Percentiles rank a stretch among this genome's conserved stretches.
These are phyloP conservation scores for Ceratothoa steindachneri DNA, from an alignment of 2,888 invertebrate species.

Conservation along the genomic window DNA sequence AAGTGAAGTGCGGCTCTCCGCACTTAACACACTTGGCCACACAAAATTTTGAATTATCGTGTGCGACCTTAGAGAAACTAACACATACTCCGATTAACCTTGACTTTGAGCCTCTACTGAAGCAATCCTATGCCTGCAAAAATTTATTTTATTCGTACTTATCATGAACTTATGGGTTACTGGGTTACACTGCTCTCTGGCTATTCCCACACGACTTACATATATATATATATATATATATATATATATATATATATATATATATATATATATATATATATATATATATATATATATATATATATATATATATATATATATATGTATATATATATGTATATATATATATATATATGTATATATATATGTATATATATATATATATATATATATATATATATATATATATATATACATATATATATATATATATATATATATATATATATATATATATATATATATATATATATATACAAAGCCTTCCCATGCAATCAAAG, in stretches of 20 bases:
- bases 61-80: no score
- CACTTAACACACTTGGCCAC: no score
- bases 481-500: neutral
- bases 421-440: slow-evolving; percentile 20
- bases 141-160: no score
- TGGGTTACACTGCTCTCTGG: neutral
- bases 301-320: slow-evolving; percentile 18
- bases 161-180: no score
- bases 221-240: slow-evolving; percentile 18
- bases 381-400: slow-evolving; percentile 5
- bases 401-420: slow-evolving; percentile 17
- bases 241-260: slow-evolving; percentile 18
- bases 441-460: slow-evolving; percentile 20
- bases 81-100: no score
- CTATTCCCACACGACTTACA: neutral
- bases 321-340: neutral
- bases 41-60: no score
- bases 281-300: slow-evolving; percentile 4
- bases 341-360: neutral
- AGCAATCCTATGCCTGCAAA: no score
- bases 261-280: slow-evolving; percentile 1
- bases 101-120: no score
- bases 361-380: neutral
- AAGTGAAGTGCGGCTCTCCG: no score
- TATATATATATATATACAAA: slow-evolving; percentile 6